Conservation (phyloP, 2,888 invertebrate species). For the Phlogophora meticulosa region DNA sequence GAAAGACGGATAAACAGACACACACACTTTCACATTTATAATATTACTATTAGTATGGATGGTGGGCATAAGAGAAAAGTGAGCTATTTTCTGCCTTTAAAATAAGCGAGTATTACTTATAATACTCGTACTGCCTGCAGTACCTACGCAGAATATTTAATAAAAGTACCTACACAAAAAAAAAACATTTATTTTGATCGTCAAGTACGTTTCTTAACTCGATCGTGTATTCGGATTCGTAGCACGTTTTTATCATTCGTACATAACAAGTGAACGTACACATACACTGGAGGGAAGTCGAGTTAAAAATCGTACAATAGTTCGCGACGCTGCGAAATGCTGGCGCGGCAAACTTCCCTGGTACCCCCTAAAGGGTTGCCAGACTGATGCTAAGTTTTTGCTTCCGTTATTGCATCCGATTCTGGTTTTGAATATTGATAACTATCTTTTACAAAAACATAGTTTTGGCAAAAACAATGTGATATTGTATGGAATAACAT, state of each 20-base stretch:
- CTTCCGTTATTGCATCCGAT: constrained; percentile 40
- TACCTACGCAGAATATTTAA: constrained; percentile 45
- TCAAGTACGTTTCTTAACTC: constrained; percentile 48
- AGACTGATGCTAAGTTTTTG: constrained; percentile 41
- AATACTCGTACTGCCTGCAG: neutral
- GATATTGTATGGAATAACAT: no score
- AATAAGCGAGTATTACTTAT: neutral
- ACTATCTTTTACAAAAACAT: no score
- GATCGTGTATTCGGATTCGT: constrained; percentile 67
- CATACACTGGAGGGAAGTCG: constrained; percentile 72
- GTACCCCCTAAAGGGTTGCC: constrained; percentile 55
- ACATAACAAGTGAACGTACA: constrained; percentile 77
- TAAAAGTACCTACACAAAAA: constrained; percentile 29
- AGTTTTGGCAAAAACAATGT: no score
- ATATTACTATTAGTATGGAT: no score
- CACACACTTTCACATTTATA: no score
- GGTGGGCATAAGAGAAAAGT: no score
- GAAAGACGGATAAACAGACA: no score
- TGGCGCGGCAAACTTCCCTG: constrained; percentile 74
- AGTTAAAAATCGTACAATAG: constrained; percentile 72
- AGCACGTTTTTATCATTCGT: constrained; percentile 78
- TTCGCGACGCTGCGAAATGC: constrained; percentile 63
- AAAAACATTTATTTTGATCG: constrained; percentile 50
- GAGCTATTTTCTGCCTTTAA: neutral
- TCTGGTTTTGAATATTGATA: constrained; percentile 17